phyloP scores from a whole-genome alignment of 2,888 invertebrate genomes.

The Athalia rosae region DNA sequence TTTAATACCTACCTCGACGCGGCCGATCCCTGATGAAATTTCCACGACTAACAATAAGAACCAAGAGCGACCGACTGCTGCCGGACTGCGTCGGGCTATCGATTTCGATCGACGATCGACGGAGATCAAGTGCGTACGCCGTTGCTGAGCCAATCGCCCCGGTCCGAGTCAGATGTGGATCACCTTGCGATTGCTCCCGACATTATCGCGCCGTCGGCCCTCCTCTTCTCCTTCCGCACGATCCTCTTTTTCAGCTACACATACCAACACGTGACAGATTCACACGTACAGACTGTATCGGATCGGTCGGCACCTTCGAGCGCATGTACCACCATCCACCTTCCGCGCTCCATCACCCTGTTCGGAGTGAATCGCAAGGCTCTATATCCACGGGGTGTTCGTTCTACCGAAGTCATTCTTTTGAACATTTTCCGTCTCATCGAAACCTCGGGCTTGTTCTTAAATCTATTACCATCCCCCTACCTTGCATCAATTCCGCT shows the following conservation, averaged over 20 bases:
- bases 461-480: too few species aligned
- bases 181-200: conserved; percentile 17
- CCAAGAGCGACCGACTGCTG: too few species aligned
- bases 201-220: conserved; percentile 3
- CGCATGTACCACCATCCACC: background rate
- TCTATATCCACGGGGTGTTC: too few species aligned
- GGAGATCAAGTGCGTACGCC: background rate
- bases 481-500: too few species aligned
- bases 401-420: too few species aligned
- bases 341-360: background rate
- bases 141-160: conserved; percentile 7
- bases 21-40: background rate
- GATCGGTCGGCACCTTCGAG: background rate
- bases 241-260: background rate
- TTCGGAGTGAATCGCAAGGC: too few species aligned
- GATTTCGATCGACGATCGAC: background rate
- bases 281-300: conserved; percentile 20
- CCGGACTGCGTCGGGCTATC: background rate
- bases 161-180: conserved; percentile 19
- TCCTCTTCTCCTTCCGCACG: background rate
- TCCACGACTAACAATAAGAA: too few species aligned
- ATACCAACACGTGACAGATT: conserved; percentile 26
- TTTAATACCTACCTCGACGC: background rate
- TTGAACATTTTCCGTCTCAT: too few species aligned
- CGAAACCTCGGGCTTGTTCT: too few species aligned